A percentile compares a stretch with the other conserved stretches of the same genome.
Conservation (phyloP, 1,140 invertebrate genomes). For the Macrotrachela quadricornifera region DNA sequence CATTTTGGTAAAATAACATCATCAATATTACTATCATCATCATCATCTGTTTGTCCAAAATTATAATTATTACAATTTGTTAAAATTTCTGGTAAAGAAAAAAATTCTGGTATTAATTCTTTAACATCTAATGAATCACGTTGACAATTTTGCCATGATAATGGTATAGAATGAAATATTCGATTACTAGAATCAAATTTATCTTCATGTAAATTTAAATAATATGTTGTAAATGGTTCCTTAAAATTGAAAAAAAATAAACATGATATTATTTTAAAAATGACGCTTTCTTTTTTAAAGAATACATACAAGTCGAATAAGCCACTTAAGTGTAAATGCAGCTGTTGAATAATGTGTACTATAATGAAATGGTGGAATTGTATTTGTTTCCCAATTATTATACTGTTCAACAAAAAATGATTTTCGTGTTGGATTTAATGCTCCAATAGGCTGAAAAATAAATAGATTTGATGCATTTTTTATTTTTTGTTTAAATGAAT, state of each 20-base stretch:
- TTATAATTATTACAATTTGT: slow-evolving; percentile 67
- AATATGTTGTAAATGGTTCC: slow-evolving; percentile 95
- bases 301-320: slow-evolving; percentile 66
- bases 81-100: slow-evolving; percentile 97
- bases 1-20: slow-evolving; percentile 81
- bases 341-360: slow-evolving; percentile 97
- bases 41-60: slow-evolving; percentile 60
- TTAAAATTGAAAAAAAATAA: no score
- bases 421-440: slow-evolving; percentile 72
- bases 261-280: no score
- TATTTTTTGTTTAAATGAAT: no score
- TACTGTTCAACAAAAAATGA: slow-evolving; percentile 93
- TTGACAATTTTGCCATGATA: slow-evolving; percentile 95
- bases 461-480: no score
- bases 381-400: slow-evolving; percentile 70
- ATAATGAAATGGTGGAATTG: slow-evolving; percentile 77
- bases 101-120: slow-evolving; percentile 95
- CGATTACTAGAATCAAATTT: slow-evolving; percentile 95
- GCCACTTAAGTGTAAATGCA: slow-evolving; percentile 94
- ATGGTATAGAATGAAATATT: slow-evolving; percentile 69
- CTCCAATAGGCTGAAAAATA: slow-evolving; percentile 63
- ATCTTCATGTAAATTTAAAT: slow-evolving; percentile 85
- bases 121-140: slow-evolving; percentile 94
- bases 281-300: no score
- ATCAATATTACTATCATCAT: slow-evolving; percentile 44